A percentile compares a stretch with the other conserved stretches of the same genome.
phyloP scores from a whole-genome alignment of 2,888 invertebrate genomes.

The Pristionchus japonicus region DNA sequence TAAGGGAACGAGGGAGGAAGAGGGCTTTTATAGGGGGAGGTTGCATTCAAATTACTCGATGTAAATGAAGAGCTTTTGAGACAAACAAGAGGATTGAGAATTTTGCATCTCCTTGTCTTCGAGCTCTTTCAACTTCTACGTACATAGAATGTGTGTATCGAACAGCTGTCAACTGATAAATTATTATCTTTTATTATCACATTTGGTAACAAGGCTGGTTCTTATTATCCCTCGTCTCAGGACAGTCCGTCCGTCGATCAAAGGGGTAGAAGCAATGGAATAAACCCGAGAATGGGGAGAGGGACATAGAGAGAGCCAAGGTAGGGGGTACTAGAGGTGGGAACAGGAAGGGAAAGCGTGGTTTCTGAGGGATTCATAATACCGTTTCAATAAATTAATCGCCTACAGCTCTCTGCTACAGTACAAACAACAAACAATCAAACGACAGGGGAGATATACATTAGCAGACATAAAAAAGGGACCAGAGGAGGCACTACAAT shows the following conservation, averaged over 20 bases:
- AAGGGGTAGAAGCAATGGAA: slow-evolving; percentile 10
- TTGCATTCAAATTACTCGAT: not conserved
- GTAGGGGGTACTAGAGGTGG: not conserved
- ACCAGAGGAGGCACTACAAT: not conserved
- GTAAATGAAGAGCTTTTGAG: not conserved
- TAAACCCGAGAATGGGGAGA: slow-evolving; percentile 22
- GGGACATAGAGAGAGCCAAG: not conserved
- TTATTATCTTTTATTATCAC: not conserved
- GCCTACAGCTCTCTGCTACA: slow-evolving; percentile 22
- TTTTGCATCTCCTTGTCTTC: not conserved
- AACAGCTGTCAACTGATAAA: no score
- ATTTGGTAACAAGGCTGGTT: slow-evolving; percentile 26
- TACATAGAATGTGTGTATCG: no score
- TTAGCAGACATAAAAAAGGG: not conserved
- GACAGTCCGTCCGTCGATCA: slow-evolving; percentile 12
- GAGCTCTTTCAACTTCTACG: no score
- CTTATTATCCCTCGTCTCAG: slow-evolving; percentile 24
- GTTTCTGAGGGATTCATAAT: not conserved
- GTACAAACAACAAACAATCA: slow-evolving; percentile 22
- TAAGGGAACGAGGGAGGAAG: not conserved
- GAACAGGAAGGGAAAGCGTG: not conserved
- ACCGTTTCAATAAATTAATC: slow-evolving; percentile 5
- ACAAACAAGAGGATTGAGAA: not conserved
- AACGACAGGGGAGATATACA: not conserved
- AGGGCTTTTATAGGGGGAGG: not conserved